Conservation (phyloP, 1,140 invertebrate genomes). For the Drosophila takahashii region DNA sequence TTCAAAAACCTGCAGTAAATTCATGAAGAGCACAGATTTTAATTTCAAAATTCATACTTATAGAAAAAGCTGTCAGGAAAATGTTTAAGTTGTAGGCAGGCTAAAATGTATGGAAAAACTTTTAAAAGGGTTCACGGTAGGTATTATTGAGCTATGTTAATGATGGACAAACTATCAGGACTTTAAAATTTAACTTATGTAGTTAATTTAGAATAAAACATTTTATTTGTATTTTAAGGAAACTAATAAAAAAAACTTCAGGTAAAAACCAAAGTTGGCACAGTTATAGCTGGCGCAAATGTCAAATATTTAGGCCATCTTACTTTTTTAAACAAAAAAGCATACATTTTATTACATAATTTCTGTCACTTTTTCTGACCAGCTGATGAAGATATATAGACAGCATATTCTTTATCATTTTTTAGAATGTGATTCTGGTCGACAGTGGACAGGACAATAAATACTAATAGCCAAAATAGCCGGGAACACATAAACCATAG, state of each 20-base stretch:
- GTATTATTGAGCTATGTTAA: too few species aligned
- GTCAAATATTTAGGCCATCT: too few species aligned
- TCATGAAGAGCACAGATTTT: constrained; percentile 27
- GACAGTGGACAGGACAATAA: constrained; percentile 45
- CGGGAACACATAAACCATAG: constrained; percentile 66
- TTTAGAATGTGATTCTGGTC: constrained; percentile 46
- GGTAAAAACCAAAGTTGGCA: too few species aligned
- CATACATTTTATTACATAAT: constrained; percentile 33
- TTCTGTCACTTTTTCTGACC: constrained; percentile 42
- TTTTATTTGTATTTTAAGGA: too few species aligned
- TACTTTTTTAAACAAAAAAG: too few species aligned
- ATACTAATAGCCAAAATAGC: constrained; percentile 68
- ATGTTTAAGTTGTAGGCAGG: not conserved
- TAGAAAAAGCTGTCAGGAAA: not conserved
- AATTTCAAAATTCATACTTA: constrained; percentile 5
- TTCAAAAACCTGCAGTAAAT: constrained; percentile 15
- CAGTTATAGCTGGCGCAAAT: too few species aligned
- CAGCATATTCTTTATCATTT: constrained; percentile 51
- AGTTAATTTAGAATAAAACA: too few species aligned
- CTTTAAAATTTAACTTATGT: too few species aligned
- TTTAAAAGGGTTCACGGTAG: not conserved
- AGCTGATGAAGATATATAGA: constrained; percentile 28
- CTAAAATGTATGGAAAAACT: not conserved
- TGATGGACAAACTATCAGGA: not conserved
- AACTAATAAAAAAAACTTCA: too few species aligned